Percentiles rank a stretch among this genome's conserved stretches.
Conservation (phyloP, 2,797 vertebrate genomes). For the Pteropus rufus region DNA sequence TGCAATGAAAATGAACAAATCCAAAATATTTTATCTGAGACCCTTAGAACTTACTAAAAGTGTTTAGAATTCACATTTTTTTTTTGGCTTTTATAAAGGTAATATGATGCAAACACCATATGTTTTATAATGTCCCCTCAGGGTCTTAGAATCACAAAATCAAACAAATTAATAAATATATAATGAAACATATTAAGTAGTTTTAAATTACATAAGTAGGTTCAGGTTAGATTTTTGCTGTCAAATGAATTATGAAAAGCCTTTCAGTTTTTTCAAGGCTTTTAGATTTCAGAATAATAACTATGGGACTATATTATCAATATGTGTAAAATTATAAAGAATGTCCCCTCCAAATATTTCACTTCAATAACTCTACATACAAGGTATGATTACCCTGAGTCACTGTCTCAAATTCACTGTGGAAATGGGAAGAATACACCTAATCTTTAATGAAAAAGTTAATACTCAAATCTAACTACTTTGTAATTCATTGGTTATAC, state of each 20-base stretch:
- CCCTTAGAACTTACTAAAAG: not conserved
- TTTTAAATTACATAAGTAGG: not conserved
- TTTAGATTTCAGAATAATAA: not conserved
- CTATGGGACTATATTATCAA: not conserved
- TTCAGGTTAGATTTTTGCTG: not conserved
- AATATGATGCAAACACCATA: not conserved
- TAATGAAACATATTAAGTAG: not conserved
- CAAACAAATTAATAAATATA: conserved; percentile 7
- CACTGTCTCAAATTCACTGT: not conserved
- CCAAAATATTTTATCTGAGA: not conserved
- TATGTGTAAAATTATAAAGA: conserved; percentile 6
- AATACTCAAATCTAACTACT: conserved; percentile 20
- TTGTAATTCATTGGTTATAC: not conserved
- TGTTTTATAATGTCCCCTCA: not conserved
- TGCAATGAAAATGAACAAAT: not conserved
- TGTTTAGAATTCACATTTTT: conserved; percentile 9
- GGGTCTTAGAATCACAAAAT: not conserved
- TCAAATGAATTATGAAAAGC: not conserved
- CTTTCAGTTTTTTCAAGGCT: not conserved
- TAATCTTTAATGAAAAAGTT: not conserved
- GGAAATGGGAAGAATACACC: conserved; percentile 18
- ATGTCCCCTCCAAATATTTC: not conserved
- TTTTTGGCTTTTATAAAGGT: not conserved
- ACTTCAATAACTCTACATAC: conserved; percentile 4
- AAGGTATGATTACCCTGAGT: not conserved